Percentiles rank a stretch among this genome's conserved stretches.
phyloP scores from a whole-genome alignment of 2,797 vertebrate genomes.

The Phoxinus dragarum region DNA sequence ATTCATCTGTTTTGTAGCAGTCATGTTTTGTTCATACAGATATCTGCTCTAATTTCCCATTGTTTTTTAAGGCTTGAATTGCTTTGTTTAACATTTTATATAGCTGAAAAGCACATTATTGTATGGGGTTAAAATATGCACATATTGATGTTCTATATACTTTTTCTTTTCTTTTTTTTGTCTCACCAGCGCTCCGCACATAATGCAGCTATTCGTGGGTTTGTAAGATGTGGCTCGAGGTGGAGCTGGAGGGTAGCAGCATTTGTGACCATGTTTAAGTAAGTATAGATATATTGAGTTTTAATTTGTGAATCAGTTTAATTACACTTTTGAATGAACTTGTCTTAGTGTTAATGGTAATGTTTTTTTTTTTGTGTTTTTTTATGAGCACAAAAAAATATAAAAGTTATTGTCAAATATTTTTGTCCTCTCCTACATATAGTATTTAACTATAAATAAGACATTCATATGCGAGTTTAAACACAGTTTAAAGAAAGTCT shows the following conservation, averaged over 20 bases:
- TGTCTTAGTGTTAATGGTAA: background rate
- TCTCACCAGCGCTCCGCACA: slow-evolving; percentile 83
- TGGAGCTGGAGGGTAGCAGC: slow-evolving; percentile 92
- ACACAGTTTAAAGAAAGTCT: no score
- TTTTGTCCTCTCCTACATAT: no score
- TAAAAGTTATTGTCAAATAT: no score
- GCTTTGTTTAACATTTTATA: background rate
- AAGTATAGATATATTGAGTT: slow-evolving; percentile 62
- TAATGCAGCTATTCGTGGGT: slow-evolving; percentile 86
- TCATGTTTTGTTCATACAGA: background rate
- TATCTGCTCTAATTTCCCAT: background rate
- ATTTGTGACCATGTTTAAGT: slow-evolving; percentile 92
- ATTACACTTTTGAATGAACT: background rate
- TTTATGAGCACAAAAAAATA: background rate
- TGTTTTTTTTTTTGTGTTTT: background rate
- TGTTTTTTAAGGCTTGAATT: background rate
- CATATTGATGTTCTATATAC: background rate
- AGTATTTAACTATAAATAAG: no score
- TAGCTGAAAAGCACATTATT: background rate
- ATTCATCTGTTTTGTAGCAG: background rate
- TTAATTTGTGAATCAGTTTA: background rate
- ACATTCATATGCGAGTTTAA: no score
- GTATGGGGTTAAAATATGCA: background rate
- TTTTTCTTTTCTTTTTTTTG: background rate
- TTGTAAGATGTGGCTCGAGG: slow-evolving; percentile 91